Evolutionary conservation across 2,113 vertebrate genomes (phyloP).

Genomic region (Catharus minimus): DNA sequence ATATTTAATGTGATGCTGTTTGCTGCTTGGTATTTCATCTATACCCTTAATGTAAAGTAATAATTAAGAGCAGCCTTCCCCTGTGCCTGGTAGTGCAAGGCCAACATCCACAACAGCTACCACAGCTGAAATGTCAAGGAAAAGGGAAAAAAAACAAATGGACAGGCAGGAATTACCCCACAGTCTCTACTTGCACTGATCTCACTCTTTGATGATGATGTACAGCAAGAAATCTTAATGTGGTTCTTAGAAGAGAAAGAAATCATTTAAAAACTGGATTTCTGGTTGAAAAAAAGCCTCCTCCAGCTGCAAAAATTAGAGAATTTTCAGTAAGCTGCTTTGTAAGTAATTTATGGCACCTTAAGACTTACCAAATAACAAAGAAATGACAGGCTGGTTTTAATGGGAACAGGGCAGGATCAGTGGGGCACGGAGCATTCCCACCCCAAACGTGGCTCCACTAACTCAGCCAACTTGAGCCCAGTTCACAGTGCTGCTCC

Average conservation of each 20-base stretch:
- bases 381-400: neutral
- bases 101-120: neutral
- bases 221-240: conserved; percentile 54
- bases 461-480: rapidly evolving
- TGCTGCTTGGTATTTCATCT: neutral
- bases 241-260: conserved; percentile 22
- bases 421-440: neutral
- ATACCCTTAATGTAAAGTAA: conserved; percentile 45
- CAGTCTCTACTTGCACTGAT: neutral
- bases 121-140: neutral
- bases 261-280: conserved; percentile 37
- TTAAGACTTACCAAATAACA: neutral
- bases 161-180: neutral
- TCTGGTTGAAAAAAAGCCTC: neutral
- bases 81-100: neutral
- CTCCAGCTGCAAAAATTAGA: neutral
- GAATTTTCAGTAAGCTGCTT: neutral
- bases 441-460: neutral
- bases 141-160: conserved; percentile 49
- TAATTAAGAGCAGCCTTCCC: conserved; percentile 56
- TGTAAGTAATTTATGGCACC: neutral
- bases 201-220: neutral
- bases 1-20: neutral
- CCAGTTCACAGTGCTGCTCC: neutral
- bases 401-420: neutral